Evolutionary conservation across 2,888 invertebrate species (phyloP), one percentile per base, ranked within the genome.

Genomic region (Harpalus rubripes): DNA sequence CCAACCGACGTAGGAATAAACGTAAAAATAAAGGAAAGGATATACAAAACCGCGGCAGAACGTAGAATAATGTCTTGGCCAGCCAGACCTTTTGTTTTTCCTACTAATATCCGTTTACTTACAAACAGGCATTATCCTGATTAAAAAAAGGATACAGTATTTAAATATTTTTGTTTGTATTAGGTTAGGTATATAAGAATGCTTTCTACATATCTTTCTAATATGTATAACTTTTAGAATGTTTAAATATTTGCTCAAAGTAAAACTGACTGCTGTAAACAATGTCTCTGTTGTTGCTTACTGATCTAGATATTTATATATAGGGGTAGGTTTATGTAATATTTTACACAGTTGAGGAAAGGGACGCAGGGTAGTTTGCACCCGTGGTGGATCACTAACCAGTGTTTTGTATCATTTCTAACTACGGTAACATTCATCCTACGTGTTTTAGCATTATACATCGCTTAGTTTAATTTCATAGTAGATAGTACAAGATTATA

Each of bases 141-240:
- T 84, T 76, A 76, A 84, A 84, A 83, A 84, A 84, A 84, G 84
- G 78, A 84, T 84, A 84, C 84, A 84, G 84, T 84, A 84, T 84
- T 84, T 78, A 84, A 84, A 84, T 84, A 84, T 76, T 84, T 52
- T 76, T 83, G 81, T 76, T 84, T 78, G 78, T 84, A 83, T 84
- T 84, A 82, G 83, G 18, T 83, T 83, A 83, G 84, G 78, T 84
- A 78, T 84, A 84, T 84, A 84, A 84, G 84, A 84, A 84, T 84
- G 84, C 84, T 72, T 82, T 83, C 84, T 84, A 84, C 84, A 84
- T 84, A 32, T 78, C 58, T 84, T 78, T 78, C 84, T 84, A 84
- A 84, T 84, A 84, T 84, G 84, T 84, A 84, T 84, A 84, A 84
- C 84, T 84, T 84, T 84, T 84, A 84, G 84, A 84, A 84, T 84